Evolutionary conservation across 2,797 vertebrate genomes (phyloP), one percentile per base, ranked within the genome.

Genomic region (Acipenser oxyrinchus): DNA sequence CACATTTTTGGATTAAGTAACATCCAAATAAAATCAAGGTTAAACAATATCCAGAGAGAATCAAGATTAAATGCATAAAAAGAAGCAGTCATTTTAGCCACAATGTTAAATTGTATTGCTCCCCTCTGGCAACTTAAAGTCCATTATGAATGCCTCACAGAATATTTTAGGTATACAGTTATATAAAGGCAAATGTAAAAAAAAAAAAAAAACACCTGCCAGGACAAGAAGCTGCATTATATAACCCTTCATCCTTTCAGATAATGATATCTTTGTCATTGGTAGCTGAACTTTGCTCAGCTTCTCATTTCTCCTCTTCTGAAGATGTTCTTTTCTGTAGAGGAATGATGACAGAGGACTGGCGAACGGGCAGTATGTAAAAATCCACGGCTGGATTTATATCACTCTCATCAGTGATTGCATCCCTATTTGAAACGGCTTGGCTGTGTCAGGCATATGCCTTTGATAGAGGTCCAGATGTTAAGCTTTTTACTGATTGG

Each of bases 401-500:
- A 84, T 89, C 87, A 89, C 77, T 80, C 77, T 77, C 75, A 87
- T 86, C 86, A 84, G 79, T 89, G 87, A 90, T 89, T 89, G 86
- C 79, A 76, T 80, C 79, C 77, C 75, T 74, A 70, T 80, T 75
- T 69, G n/a, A 72, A 75, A 72, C 79, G 73, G 76, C 78, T 51
- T 75, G 80, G 69, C 60, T 64, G 63, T 76, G 74, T 63, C 74
- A 75, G 75, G 81, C 88, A 88, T 87, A 87, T 89, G 89, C 84
- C 81, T 90, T 88, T 82, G 88, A 88, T 89, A 87, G 77, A 81
- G 73, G 78, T 83, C 78, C 87, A 90, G 86, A 89, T 89, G 88
- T 88, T 82, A 67, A 83, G 78, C 72, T 68, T 58, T 59, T 60
- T 63, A 66, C 58, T 63, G 52, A 69, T 70, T 50, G 8, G 58